Evolutionary conservation across 2,113 vertebrate genomes (phyloP), one percentile per base, ranked within the genome.

Genomic region (Chionis minor): DNA sequence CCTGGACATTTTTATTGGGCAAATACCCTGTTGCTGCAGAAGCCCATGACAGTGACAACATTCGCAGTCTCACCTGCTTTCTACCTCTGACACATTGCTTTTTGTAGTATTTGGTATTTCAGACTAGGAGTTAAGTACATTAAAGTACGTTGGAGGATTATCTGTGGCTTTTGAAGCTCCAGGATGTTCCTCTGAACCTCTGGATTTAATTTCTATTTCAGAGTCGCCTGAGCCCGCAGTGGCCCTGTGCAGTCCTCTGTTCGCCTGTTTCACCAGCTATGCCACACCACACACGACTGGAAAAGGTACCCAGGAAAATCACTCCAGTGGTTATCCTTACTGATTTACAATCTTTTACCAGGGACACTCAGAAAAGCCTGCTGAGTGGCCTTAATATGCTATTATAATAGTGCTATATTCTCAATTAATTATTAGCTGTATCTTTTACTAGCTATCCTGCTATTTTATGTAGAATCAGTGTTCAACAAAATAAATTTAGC

Each of bases 241-340:
- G 21, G n/a, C 21, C 27, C 38, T 33, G 7, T 8, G 42, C 30
- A 72, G 3, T 45, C 61, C 75, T 73, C 52, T 35, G 5, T 5
- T 66, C 78, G 51, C n/a, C 40, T 17, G 10, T 16, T 45, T 54
- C 66, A 20, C 62, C 44, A 45, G 62, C 21, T 20, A 3, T 1
- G 1, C 27, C 5, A 10, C n/a, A 35, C 33, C 0, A 0, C 19
- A 12, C 16, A 15, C 0, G 2, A 35, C 2, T 14, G 32, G 21
- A 18, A 45, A 54, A 72, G 21, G 45, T 5, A 52, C 12, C 45
- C 21, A 17, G 40, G 65, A n/a, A 69, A 67, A 65, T 19, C 33
- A 27, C 49, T 44, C 33, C 33, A 3, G 6, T 16, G 5, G 8
- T 49, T 67, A 10, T 40, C 78, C 66, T 52, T 9, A 5, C 22